Evolutionary conservation across 2,888 invertebrate genomes (phyloP), one percentile per base, ranked within the genome.

Genomic region (Melieria crassipennis): DNA sequence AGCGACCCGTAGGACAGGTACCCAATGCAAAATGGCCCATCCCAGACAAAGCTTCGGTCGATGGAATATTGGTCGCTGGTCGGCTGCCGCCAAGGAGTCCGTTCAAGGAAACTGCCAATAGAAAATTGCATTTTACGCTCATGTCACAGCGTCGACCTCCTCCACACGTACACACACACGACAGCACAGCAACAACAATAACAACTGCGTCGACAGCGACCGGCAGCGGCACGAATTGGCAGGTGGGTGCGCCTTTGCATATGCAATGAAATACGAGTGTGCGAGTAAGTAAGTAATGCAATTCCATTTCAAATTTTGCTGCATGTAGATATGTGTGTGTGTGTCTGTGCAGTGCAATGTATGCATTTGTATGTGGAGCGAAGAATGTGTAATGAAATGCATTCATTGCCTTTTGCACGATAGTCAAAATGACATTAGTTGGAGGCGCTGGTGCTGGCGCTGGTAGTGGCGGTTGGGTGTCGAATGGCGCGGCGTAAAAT

Each of bases 61-160:
- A 30, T 30, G 30, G 30, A 30, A 30, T 30, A 30, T 30, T 30
- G 30, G 30, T 30, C 30, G 30, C 30, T 30, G 30, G 30, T 30
- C 30, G 30, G 30, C 30, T 30, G 30, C 30, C 30, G 30, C 30
- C 3, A 30, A 30, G 30, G 30, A 30, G 16, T 16, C 16, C 16
- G 16, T 63, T 64, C 57, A 68, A 68, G 65, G 71, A 70, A 75
- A 62, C 72, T 62, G 71, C 76, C 77, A 78, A 77, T 73, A 75
- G 79, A 76, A 78, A 81, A 80, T 80, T 81, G 81, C 81, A 80
- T 80, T 77, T 79, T 71, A 69, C 69, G 71, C 71, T 62, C 70
- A 58, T 70, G 69, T 70, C 69, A 64, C 58, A 69, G 11, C 30
- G 42, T n/a, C 60, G 67, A 67, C 67, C 58, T 60, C 50, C 52